Base-by-base conservation (phyloP, 2,888 invertebrate species). In the Neuroscelio doddi region DNA sequence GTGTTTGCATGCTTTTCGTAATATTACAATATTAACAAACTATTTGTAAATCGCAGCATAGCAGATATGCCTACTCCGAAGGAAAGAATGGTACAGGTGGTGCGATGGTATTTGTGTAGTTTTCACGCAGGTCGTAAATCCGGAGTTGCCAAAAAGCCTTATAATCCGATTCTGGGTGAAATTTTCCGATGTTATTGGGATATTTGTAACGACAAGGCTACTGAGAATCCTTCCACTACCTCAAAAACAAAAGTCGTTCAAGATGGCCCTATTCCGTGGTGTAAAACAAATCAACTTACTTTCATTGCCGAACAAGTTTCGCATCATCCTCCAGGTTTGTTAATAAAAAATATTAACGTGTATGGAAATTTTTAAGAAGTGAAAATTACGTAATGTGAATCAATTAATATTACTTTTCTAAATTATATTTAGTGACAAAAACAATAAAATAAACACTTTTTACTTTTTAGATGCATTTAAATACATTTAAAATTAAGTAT, bases 281-380 rank as follows among this genome's bases (percentile, higher is more conserved):
- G 95, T 73, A 89, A 89, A 5, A 90, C 90, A 39, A 91, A 94
- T 86, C 95, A 98, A 82, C 87, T 99, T 7, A 91, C 93, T 4
- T 99, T 99, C 86, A 90, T 98, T 44, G 96, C 99, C 1, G 99
- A 99, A 83, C 99, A 99, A 87, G 98, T 98, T 8, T 98, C 97
- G 5, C 99, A 99, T 87, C 99, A 99, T 87, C 99, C 98, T 38
- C 98, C 98, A 70, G 95, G 94, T 94, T 87, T 85, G 85, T 80
- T 14, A n/a, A n/a, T n/a, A n/a, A n/a, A n/a, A n/a, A 15, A n/a
- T n/a, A n/a, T n/a, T n/a, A n/a, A n/a, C n/a, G n/a, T n/a, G n/a
- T n/a, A n/a, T n/a, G n/a, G n/a, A n/a, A n/a, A n/a, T n/a, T n/a
- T n/a, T n/a, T n/a, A n/a, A n/a, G n/a, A n/a, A n/a, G n/a, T n/a